A percentile compares a stretch with the other conserved stretches of the same genome.
Evolutionary conservation across 2,888 invertebrate species (phyloP).

Genomic region (Arrhopalites spinosus): DNA sequence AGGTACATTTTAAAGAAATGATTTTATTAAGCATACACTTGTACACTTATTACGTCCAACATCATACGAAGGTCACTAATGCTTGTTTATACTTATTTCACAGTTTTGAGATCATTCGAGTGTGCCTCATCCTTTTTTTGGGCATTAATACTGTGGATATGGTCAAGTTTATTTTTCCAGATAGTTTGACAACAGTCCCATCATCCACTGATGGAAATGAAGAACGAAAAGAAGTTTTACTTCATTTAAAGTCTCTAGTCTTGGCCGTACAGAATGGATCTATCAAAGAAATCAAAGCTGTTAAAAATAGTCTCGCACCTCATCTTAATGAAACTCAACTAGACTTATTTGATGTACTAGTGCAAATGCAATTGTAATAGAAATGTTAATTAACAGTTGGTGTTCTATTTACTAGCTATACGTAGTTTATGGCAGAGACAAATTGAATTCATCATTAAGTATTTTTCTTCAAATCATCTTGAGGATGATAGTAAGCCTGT

Average conservation of each 20-base stretch:
- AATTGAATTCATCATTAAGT: too few species aligned
- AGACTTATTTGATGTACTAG: constrained; percentile 46
- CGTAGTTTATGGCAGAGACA: too few species aligned
- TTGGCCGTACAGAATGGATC: constrained; percentile 51
- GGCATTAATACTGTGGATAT: constrained; percentile 49
- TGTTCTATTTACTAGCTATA: too few species aligned
- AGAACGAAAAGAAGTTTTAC: constrained; percentile 39
- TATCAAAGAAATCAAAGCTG: constrained; percentile 44
- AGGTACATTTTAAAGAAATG: neutral
- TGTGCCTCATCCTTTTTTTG: constrained; percentile 50
- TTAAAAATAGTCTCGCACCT: constrained; percentile 44
- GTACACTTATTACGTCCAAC: too few species aligned
- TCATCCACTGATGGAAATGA: neutral
- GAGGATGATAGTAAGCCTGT: too few species aligned
- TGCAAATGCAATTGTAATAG: constrained; percentile 45
- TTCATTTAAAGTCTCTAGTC: constrained; percentile 52
- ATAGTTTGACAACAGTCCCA: constrained; percentile 11
- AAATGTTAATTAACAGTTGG: too few species aligned
- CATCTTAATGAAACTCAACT: constrained; percentile 46
- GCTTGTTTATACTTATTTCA: constrained; percentile 10
- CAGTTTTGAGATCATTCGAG: constrained; percentile 48
- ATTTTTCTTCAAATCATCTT: too few species aligned
- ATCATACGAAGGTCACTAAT: too few species aligned
- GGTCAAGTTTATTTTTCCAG: constrained; percentile 52
- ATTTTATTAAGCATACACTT: neutral